phyloP scores from a whole-genome alignment of 2,113 vertebrate genomes.

The Malurus alboscapulatus region DNA sequence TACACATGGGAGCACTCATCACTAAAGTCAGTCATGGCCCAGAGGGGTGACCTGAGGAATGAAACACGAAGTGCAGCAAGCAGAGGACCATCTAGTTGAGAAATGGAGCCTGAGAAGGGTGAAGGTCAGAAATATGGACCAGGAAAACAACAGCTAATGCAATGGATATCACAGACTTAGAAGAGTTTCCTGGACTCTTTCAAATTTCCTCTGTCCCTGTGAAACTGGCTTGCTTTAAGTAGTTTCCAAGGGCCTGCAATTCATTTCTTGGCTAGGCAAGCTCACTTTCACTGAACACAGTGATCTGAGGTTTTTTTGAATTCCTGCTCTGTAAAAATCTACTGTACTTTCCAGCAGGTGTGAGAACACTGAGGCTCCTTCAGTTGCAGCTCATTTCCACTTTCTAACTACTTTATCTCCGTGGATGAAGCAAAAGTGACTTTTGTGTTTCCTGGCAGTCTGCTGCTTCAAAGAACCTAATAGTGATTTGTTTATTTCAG shows the following conservation, averaged over 20 bases:
- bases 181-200: slow-evolving; percentile 22
- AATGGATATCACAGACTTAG: not conserved
- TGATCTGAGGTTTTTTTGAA: slow-evolving; percentile 65
- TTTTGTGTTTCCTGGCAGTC: slow-evolving; percentile 79
- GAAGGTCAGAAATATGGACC: not conserved
- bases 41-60: not conserved
- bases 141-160: not conserved
- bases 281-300: slow-evolving; percentile 52
- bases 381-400: slow-evolving; percentile 74
- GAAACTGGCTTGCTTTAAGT: slow-evolving; percentile 45
- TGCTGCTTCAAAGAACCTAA: slow-evolving; percentile 77
- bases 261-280: slow-evolving; percentile 59
- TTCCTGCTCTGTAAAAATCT: slow-evolving; percentile 63
- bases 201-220: slow-evolving; percentile 25
- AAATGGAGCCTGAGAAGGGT: not conserved
- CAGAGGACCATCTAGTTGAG: not conserved
- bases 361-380: slow-evolving; percentile 66
- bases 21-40: not conserved
- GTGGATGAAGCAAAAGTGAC: slow-evolving; percentile 78
- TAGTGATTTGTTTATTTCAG: slow-evolving; percentile 83
- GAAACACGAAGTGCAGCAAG: not conserved
- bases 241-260: slow-evolving; percentile 50
- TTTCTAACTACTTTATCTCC: slow-evolving; percentile 77
- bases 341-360: slow-evolving; percentile 72
- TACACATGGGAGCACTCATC: not conserved